phyloP scores from a whole-genome alignment of 1,140 invertebrate genomes.

The Coenobita brevimanus region DNA sequence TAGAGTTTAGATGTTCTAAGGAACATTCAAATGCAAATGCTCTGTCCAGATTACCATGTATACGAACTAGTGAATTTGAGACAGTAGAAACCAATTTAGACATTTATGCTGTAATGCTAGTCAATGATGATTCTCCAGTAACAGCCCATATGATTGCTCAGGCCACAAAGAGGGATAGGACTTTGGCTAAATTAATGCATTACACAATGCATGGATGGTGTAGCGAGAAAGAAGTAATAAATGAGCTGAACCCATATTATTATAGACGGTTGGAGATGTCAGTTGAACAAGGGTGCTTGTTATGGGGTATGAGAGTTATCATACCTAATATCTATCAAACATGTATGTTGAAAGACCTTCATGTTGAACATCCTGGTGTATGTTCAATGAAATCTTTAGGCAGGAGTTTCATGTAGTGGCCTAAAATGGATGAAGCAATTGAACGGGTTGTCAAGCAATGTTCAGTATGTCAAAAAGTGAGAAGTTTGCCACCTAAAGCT shows the following conservation, averaged over 20 bases:
- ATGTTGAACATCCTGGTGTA: too few relatives aligned
- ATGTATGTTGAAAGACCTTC: background rate
- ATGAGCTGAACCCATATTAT: background rate
- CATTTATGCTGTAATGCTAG: background rate
- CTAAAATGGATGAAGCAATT: too few relatives aligned
- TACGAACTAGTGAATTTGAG: background rate
- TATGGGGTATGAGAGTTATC: background rate
- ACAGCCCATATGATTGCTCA: background rate
- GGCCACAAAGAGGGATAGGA: background rate
- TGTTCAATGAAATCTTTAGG: too few relatives aligned
- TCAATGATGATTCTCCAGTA: background rate
- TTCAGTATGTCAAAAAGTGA: background rate
- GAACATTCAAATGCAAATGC: conserved; percentile 11
- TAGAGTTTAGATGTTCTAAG: conserved; percentile 10
- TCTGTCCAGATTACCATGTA: conserved; percentile 13
- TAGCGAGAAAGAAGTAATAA: background rate
- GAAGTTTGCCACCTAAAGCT: background rate
- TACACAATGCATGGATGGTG: background rate
- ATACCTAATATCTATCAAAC: background rate
- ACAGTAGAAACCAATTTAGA: too few relatives aligned
- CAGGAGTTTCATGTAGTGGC: too few relatives aligned
- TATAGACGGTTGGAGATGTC: conserved; percentile 6
- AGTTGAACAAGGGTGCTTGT: background rate
- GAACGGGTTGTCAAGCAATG: background rate
- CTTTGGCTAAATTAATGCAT: background rate